Evolutionary conservation across 2,113 vertebrate genomes (phyloP), one percentile per base, ranked within the genome.

Genomic region (Rhadina sibilatrix): DNA sequence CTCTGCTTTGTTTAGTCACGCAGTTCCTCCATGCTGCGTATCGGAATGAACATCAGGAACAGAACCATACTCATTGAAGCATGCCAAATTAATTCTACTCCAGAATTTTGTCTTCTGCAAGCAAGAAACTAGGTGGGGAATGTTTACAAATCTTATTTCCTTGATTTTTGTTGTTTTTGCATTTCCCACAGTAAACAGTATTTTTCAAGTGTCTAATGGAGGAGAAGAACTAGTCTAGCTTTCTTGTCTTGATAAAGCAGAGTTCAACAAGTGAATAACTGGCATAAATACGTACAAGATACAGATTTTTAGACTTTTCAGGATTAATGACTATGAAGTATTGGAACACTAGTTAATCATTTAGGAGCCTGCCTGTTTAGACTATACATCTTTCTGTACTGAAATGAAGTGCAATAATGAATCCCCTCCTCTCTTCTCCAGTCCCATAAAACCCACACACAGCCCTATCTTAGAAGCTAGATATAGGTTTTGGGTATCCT

Each of bases 51-150:
- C n/a, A 56, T 0, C 18, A 7, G 19, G 37, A 68, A 72, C 17
- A 35, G 79, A 93, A 94, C 89, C 93, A 90, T 84, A 88, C 49
- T 46, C 71, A 93, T 11, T 87, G 79, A 94, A 91, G 88, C 52
- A 68, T 16, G 75, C 79, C 90, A 91, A 66, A 92, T 74, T 69
- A 72, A 82, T 90, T 90, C 56, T 59, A 88, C 28, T 72, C 79
- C 75, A 88, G 54, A 91, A 91, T 83, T 82, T 87, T 74, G 70
- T 42, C 30, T 80, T 80, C 50, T 66, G 66, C 40, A 63, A 90
- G 61, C 71, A 53, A 88, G 61, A 95, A 92, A 78, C 70, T 47
- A 74, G 38, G 35, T n/a, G 38, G 42, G 82, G 38, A 37, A 66
- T 78, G 33, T 88, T 94, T 86, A 86, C 33, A 83, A 54, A 90